Evolutionary conservation across 2,797 vertebrate genomes (phyloP), one percentile per base, ranked within the genome.

Genomic region (Microtus agrestis): DNA sequence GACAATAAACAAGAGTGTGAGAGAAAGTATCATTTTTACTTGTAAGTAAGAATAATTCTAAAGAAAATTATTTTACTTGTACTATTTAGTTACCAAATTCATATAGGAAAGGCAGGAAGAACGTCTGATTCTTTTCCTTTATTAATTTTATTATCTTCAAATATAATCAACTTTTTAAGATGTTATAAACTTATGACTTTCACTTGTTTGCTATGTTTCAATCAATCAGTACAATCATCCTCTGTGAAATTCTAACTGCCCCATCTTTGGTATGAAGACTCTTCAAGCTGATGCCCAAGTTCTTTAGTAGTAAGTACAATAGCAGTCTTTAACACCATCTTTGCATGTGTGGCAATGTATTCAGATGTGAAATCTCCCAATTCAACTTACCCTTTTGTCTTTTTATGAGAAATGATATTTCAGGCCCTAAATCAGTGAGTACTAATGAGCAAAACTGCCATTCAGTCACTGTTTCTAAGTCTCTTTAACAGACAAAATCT

Each of bases 351-450:
- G 23, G 56, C 46, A 80, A 69, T 37, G 13, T 17, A 73, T 78
- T 84, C 14, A 77, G 29, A 63, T 84, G 17, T 71, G 48, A 54
- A 71, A 78, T 63, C n/a, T 71, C 71, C 2, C 51, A 73, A 61
- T 84, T 91, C 87, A 73, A 88, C 13, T 87, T 40, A 54, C 6
- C n/a, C 56, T 80, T 67, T 27, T 37, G 59, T 48, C 54, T 15
- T 74, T 91, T 93, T 54, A 63, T 59, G n/a, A 73, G 54, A 95
- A 86, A 87, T 43, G 10, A 11, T 54, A 63, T 73, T 85, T 89
- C 54, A 78, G 54, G 79, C 23, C 23, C 54, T 59, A 27, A 89
- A 79, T 67, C 10, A 46, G 31, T 65, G 17, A 90, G 31, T 25
- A 91, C 59, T 31, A 48, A 4, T 11, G 37, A 88, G 78, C 19